Evolutionary conservation across 1,140 invertebrate species (phyloP), one percentile per base, ranked within the genome.

Genomic region (Hermetia illucens): DNA sequence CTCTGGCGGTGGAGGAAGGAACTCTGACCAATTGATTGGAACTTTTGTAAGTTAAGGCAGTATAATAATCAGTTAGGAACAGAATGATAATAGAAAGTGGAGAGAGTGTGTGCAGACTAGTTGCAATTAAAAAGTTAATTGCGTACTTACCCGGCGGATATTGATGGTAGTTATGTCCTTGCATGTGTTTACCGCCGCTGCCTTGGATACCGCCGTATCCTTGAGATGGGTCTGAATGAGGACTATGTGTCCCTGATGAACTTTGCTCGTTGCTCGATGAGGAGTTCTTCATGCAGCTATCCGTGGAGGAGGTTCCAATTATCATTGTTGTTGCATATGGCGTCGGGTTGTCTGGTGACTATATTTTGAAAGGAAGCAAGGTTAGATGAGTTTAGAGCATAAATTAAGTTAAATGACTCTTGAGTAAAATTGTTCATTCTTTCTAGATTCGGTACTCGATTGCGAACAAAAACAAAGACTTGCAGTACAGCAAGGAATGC

Each of bases 261-360:
- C 36, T 68, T 64, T 47, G 68, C 48, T 45, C 68, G 53, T 38
- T 66, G 42, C 44, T 57, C 46, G 20, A 65, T 52, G 45, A 69
- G 47, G 58, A 67, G 50, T 38, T 69, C 61, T 47, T 70, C 62
- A 27, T 56, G 13, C 53, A 63, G 51, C 45, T 68, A 58, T 45
- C 68, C 46, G 43, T 61, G 48, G 29, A 66, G 38, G 44, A 69
- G 51, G 49, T 66, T 69, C 12, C 82, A 58, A 61, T 52, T 12
- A 61, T 55, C 30, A 82, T 85, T 2, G 84, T 87, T 0, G 83
- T 88, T 1, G 84, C 84, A 53, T 88, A 88, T 0, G 84, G 84
- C 5, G 80, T 82, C 0, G 81, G 80, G 42, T 75, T 75, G 43
- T 77, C 75, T 12, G 75, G 63, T 36, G 71, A 72, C 51, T 74